Base-by-base conservation (phyloP, 2,113 vertebrate species). In the Sus scrofa region DNA sequence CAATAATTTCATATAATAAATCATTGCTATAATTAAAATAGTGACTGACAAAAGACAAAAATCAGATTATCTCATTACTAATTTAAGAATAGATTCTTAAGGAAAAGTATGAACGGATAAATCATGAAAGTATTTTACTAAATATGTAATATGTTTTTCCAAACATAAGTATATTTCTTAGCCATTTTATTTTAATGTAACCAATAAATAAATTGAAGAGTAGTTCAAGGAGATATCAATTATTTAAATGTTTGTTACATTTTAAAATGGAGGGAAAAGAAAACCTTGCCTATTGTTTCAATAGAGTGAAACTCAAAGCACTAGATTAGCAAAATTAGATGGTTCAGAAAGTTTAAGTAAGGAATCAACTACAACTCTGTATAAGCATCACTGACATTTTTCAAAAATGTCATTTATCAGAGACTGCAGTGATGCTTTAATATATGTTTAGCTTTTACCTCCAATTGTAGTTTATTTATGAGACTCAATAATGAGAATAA, bases 381-480 rank as follows among this genome's bases (percentile, higher is more conserved):
- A 13, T 58, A 24, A 84, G 83, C 74, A 71, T 24, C 37, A 77
- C 1, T 50, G 79, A 50, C 6, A 26, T 85, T 83, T 89, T 90
- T 10, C 65, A 91, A 81, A 85, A 11, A 56, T 86, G 9, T 67
- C 71, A 50, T 68, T 83, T 83, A 74, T 95, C 8, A 86, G 9
- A 18, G 4, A 37, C 68, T 70, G 1, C 34, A 16, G 2, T 65
- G 73, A 92, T 20, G 5, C 7, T 74, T 60, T 84, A 58, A 85
- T 65, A n/a, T 84, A 60, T 32, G 32, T 44, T 86, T 88, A 65
- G 10, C 11, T 91, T 96, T 96, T 83, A 96, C 71, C 54, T 93
- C 39, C 34, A 86, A 52, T 68, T 74, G 5, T 32, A 96, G 0
- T 67, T 91, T 96, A 92, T 94, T 97, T 96, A 95, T 92, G 39